Conservation (phyloP, 2,113 vertebrate genomes). For the Colius striatus region DNA sequence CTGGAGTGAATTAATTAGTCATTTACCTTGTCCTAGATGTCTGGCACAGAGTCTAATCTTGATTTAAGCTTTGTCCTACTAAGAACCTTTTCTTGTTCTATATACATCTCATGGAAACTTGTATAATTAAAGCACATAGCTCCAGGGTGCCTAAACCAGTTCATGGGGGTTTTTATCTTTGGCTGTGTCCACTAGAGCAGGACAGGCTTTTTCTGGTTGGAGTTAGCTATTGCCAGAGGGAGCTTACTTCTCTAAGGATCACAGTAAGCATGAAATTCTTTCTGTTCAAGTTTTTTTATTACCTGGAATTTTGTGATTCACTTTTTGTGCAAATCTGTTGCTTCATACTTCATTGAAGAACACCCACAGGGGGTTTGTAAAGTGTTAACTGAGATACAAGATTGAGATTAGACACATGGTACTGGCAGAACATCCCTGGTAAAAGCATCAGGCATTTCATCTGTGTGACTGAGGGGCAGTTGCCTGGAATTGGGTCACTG, state of each 20-base stretch:
- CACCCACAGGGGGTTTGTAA: neutral
- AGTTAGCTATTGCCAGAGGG: constrained; percentile 23
- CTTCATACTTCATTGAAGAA: neutral
- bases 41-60: constrained; percentile 6
- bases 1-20: neutral
- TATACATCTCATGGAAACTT: neutral
- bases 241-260: neutral
- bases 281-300: neutral
- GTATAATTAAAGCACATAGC: constrained; percentile 36
- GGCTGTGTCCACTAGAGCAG: neutral
- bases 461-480: neutral
- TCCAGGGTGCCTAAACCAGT: constrained; percentile 41
- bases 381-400: neutral
- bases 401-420: neutral
- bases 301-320: neutral
- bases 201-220: constrained; percentile 40
- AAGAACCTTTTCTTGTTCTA: constrained; percentile 41
- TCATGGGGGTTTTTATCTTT: constrained; percentile 25
- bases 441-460: neutral
- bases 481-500: neutral
- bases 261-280: neutral
- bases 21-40: neutral
- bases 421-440: neutral
- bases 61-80: neutral
- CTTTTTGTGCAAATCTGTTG: neutral